Base-by-base conservation (phyloP, 2,797 vertebrate species). In the Epinephelus coioides region DNA sequence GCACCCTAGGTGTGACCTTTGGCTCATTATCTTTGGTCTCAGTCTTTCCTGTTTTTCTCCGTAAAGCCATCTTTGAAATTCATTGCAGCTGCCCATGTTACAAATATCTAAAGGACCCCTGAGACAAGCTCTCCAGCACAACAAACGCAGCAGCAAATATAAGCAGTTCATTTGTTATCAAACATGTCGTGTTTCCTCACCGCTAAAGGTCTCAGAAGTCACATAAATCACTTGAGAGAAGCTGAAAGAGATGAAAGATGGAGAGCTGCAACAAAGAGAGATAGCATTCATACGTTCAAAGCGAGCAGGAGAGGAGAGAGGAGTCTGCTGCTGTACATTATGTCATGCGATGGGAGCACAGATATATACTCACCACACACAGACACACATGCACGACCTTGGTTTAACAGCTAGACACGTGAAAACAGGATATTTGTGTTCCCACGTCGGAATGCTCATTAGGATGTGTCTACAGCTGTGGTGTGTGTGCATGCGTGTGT, bases 351-450 rank as follows among this genome's bases (percentile, higher is more conserved):
- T 10, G 17, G 10, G 46, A 66, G 40, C 0, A 55, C 38, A 76
- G 43, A 76, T 34, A 15, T 11, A 64, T 54, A 64, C 64, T 73
- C 56, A 30, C 55, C 62, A 50, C 18, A 23, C 78, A 70, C 66
- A 67, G 27, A 62, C n/a, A 71, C 21, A 87, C 47, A 74, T 55
- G 62, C 18, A 60, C 25, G 14, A 40, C 76, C 83, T 80, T 64
- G 62, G 61, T 70, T 85, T 68, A 59, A 57, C 76, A 78, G 83
- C 63, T 54, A n/a, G 46, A 62, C 76, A 69, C 72, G 73, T 86
- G 81, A 93, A 87, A 86, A 66, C 79, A 83, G 87, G 84, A 91
- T 94, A 93, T 94, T 94, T 94, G 86, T 69, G 66, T 92, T 95
- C 89, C 86, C 73, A 66, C 40, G 70, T 86, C 64, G 91, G 92